phyloP scores from a whole-genome alignment of 1,140 invertebrate genomes.

The Penaeus indicus region DNA sequence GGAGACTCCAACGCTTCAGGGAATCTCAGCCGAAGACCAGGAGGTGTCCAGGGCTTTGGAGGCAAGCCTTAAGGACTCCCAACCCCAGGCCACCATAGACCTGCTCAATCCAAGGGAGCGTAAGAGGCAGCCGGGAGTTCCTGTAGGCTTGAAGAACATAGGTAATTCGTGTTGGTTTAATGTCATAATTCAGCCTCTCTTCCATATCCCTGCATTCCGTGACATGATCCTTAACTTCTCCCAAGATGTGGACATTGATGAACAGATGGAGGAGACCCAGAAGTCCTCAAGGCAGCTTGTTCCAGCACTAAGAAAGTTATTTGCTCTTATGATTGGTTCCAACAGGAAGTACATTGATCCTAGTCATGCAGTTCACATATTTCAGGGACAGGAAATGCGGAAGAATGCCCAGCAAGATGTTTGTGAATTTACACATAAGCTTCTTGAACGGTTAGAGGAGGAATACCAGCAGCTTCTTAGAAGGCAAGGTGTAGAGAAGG shows the following conservation, averaged over 20 bases:
- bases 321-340: slow-evolving; percentile 72
- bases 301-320: slow-evolving; percentile 70
- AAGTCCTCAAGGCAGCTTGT: slow-evolving; percentile 51
- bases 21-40: slow-evolving; percentile 70
- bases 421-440: slow-evolving; percentile 74
- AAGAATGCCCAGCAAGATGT: slow-evolving; percentile 71
- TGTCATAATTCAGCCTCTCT: slow-evolving; percentile 74
- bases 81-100: slow-evolving; percentile 72
- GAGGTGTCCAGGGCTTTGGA: slow-evolving; percentile 72
- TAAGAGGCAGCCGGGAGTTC: slow-evolving; percentile 70
- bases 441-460: slow-evolving; percentile 73
- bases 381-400: slow-evolving; percentile 67
- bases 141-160: slow-evolving; percentile 74
- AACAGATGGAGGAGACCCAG: slow-evolving; percentile 51
- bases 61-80: slow-evolving; percentile 71
- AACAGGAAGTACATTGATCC: slow-evolving; percentile 74
- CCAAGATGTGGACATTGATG: slow-evolving; percentile 49
- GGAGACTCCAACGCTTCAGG: slow-evolving; percentile 68
- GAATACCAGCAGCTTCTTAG: slow-evolving; percentile 70
- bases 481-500: slow-evolving; percentile 65
- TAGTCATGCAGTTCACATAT: slow-evolving; percentile 71
- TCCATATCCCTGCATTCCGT: slow-evolving; percentile 72
- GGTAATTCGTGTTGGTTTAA: slow-evolving; percentile 76
- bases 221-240: slow-evolving; percentile 71
- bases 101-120: slow-evolving; percentile 73